These are phyloP conservation scores for Xiphorhynchus elegans DNA, from an alignment of 2,113 vertebrate species.

Conservation along the genomic window DNA sequence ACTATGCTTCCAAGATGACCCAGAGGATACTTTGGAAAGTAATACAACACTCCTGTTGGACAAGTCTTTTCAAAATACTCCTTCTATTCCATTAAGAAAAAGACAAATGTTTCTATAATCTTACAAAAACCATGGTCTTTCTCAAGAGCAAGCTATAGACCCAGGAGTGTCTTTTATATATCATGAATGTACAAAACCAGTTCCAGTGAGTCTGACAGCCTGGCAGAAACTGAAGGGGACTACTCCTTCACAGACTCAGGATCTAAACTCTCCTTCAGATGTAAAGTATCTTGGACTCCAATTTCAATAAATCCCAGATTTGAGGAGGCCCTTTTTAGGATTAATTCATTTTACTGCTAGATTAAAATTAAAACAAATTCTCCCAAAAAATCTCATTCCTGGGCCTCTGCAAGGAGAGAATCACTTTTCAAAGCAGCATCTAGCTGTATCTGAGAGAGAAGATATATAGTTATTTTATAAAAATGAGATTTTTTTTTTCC, in stretches of 20 bases:
- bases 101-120: background rate
- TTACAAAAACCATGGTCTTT: background rate
- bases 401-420: background rate
- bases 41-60: background rate
- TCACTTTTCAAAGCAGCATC: background rate
- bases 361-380: background rate
- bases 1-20: slow-evolving; percentile 37
- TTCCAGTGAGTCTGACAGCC: background rate
- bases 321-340: background rate
- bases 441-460: background rate
- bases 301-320: background rate
- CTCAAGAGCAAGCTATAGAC: background rate
- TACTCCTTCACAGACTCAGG: background rate
- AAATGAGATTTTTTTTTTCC: background rate
- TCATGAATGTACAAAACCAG: background rate
- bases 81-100: background rate
- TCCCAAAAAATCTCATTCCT: background rate
- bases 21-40: slow-evolving; percentile 42
- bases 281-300: background rate
- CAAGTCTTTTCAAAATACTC: background rate
- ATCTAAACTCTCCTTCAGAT: background rate
- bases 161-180: rapidly evolving
- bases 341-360: background rate
- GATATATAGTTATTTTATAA: background rate
- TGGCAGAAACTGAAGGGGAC: background rate